Conservation (phyloP, 2,888 invertebrate genomes). For the Graphium colonna region DNA sequence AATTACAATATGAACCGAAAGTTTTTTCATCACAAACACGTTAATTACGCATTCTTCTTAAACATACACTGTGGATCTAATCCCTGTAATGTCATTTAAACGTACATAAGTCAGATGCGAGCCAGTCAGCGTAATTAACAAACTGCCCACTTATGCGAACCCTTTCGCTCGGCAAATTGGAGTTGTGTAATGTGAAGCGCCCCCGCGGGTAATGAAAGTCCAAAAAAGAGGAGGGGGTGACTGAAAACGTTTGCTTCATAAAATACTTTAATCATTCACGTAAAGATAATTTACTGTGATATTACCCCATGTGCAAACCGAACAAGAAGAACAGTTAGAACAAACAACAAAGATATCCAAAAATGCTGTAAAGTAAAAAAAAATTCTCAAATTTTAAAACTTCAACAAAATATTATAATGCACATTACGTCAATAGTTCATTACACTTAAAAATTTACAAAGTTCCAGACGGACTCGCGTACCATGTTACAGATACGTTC, state of each 20-base stretch:
- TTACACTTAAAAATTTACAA: too few species aligned
- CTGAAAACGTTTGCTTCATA: conserved; percentile 3
- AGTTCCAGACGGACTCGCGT: too few species aligned
- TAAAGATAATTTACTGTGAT: too few species aligned
- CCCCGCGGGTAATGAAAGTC: conserved; percentile 1
- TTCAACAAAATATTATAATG: too few species aligned
- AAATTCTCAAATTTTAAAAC: too few species aligned
- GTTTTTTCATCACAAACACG: neutral
- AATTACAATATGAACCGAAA: too few species aligned
- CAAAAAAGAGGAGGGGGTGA: conserved; percentile 6
- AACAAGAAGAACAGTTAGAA: too few species aligned
- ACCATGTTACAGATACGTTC: too few species aligned
- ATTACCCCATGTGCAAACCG: too few species aligned
- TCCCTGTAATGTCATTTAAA: neutral
- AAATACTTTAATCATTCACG: neutral
- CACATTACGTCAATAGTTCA: too few species aligned
- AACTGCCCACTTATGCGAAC: conserved; percentile 20
- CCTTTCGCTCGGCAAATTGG: conserved; percentile 18
- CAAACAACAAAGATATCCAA: too few species aligned
- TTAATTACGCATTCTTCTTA: neutral
- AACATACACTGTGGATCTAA: neutral
- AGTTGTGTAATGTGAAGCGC: conserved; percentile 14
- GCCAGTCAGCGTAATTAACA: conserved; percentile 13
- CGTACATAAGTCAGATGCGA: conserved; percentile 11
- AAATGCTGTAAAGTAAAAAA: too few species aligned